Conservation (phyloP, 2,888 invertebrate genomes). For the Pseudanteris insignis region DNA sequence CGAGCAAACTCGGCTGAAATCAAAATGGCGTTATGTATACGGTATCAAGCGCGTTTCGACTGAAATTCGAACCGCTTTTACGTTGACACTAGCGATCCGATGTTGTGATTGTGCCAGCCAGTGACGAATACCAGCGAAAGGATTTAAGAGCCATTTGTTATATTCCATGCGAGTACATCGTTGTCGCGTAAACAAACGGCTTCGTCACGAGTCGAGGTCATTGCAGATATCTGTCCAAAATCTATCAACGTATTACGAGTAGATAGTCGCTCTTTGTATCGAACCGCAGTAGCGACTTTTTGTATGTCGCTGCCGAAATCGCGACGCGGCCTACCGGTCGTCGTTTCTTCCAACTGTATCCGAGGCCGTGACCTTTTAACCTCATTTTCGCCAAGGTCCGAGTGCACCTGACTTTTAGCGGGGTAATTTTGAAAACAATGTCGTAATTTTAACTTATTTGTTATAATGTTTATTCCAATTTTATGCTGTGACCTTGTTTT, state of each 20-base stretch:
- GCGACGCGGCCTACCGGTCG: slow-evolving; percentile 25
- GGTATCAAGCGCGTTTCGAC: slow-evolving; percentile 47
- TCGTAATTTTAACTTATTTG: no score
- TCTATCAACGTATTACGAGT: slow-evolving; percentile 22
- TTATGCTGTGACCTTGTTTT: no score
- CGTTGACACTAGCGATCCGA: slow-evolving; percentile 29
- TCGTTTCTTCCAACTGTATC: slow-evolving; percentile 11
- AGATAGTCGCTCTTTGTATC: slow-evolving; percentile 12
- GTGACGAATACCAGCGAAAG: neutral
- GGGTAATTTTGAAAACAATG: slow-evolving; percentile 8
- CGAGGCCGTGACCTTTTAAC: slow-evolving; percentile 47
- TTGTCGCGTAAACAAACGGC: slow-evolving; percentile 20
- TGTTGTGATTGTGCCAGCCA: slow-evolving; percentile 15
- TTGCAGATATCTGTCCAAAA: slow-evolving; percentile 24
- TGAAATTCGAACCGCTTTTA: slow-evolving; percentile 23
- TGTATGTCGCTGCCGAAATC: slow-evolving; percentile 27
- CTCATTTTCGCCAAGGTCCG: slow-evolving; percentile 41
- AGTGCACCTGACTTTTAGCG: slow-evolving; percentile 37
- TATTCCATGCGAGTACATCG: slow-evolving; percentile 13
- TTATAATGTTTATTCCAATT: no score
- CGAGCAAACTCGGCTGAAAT: slow-evolving; percentile 34
- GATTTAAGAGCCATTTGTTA: neutral
- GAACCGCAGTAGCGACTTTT: slow-evolving; percentile 17
- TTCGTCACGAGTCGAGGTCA: slow-evolving; percentile 38
- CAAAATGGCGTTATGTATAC: slow-evolving; percentile 55